These are phyloP conservation scores for Scarus forsteni DNA, from an alignment of 2,797 vertebrate genomes.

Conservation along the genomic window DNA sequence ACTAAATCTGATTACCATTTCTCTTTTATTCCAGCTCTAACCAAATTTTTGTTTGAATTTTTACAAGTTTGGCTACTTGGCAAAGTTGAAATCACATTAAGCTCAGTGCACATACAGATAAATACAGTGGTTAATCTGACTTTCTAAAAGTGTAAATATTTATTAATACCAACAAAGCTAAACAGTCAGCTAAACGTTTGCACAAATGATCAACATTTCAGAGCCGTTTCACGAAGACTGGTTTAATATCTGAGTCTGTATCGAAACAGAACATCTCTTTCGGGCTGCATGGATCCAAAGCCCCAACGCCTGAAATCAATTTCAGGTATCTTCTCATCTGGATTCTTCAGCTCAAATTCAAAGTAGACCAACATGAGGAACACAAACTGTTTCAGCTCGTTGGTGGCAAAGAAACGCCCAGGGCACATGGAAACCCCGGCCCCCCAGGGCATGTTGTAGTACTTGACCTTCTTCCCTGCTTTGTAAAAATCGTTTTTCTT, in stretches of 20 bases:
- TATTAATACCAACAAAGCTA: background rate
- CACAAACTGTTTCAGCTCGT: constrained; percentile 91
- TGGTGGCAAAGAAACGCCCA: constrained; percentile 89
- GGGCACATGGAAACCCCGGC: constrained; percentile 90
- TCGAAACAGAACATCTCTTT: constrained; percentile 82
- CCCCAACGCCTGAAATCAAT: constrained; percentile 87
- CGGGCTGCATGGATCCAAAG: constrained; percentile 89
- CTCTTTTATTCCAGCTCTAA: background rate
- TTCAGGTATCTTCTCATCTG: constrained; percentile 80
- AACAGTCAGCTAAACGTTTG: background rate
- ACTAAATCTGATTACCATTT: background rate
- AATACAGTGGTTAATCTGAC: too few relatives aligned
- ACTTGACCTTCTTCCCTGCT: constrained; percentile 87
- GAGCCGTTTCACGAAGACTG: background rate
- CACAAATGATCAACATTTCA: background rate
- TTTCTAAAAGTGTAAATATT: background rate
- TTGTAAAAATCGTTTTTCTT: constrained; percentile 90
- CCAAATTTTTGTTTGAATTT: background rate
- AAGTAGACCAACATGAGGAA: constrained; percentile 91
- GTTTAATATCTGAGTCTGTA: constrained; percentile 80
- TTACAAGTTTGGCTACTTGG: background rate
- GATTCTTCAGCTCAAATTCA: constrained; percentile 89
- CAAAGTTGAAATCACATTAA: background rate
- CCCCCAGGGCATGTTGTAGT: constrained; percentile 94
- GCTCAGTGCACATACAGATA: background rate